Conservation (phyloP, 2,113 vertebrate species). For the Agelaius phoeniceus region DNA sequence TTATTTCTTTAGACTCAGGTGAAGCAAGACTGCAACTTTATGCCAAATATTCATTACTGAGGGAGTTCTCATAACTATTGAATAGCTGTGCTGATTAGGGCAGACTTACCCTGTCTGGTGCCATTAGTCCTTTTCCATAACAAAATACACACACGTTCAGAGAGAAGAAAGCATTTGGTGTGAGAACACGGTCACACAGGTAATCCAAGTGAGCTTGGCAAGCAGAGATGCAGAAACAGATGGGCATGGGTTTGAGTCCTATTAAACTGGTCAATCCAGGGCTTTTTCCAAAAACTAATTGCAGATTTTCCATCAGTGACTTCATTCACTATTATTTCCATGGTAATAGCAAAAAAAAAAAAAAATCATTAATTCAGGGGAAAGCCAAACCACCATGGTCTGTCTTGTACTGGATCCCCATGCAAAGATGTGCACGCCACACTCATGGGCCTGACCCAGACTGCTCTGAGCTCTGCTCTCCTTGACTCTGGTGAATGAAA, state of each 20-base stretch:
- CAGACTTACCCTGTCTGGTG: slow-evolving; percentile 22
- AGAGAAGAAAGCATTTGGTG: slow-evolving; percentile 16
- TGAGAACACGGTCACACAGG: slow-evolving; percentile 9
- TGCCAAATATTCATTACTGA: slow-evolving; percentile 30
- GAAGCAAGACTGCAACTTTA: slow-evolving; percentile 20
- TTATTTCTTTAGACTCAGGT: slow-evolving; percentile 37
- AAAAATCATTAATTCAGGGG: not conserved
- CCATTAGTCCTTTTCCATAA: slow-evolving; percentile 35
- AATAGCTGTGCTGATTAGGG: slow-evolving; percentile 51
- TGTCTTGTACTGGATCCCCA: not conserved
- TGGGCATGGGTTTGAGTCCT: not conserved
- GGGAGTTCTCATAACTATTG: not conserved
- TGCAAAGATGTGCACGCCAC: fast-evolving
- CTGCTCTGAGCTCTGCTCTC: not conserved
- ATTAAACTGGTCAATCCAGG: not conserved
- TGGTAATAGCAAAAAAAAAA: not conserved
- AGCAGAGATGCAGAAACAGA: not conserved
- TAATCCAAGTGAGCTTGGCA: slow-evolving; percentile 35
- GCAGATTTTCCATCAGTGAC: not conserved
- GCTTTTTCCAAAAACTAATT: slow-evolving; percentile 6
- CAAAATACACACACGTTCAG: not conserved
- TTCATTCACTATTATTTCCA: not conserved
- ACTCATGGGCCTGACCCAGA: not conserved
- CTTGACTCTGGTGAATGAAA: not conserved
- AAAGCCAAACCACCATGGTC: not conserved